phyloP scores from a whole-genome alignment of 1,140 invertebrate species.

The Cydia strobilella region DNA sequence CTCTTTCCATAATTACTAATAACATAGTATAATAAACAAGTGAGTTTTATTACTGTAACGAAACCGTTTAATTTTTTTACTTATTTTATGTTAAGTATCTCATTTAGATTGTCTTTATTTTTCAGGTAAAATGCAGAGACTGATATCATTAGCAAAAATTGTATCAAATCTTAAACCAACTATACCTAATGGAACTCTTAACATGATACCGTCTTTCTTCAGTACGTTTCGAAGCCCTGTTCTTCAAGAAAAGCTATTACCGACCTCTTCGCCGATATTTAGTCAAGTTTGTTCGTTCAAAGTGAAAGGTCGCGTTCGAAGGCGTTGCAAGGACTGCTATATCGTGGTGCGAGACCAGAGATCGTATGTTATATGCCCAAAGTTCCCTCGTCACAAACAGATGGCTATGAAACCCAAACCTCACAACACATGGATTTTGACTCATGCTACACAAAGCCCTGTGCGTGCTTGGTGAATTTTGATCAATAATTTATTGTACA shows the following conservation, averaged over 20 bases:
- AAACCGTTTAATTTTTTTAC: too few species aligned
- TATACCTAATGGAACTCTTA: slow-evolving; percentile 32
- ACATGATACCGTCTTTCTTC: slow-evolving; percentile 42
- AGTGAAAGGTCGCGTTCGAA: slow-evolving; percentile 63
- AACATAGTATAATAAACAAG: neutral
- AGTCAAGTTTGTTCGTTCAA: slow-evolving; percentile 61
- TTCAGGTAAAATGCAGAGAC: slow-evolving; percentile 58
- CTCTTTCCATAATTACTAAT: neutral
- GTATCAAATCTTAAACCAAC: slow-evolving; percentile 34
- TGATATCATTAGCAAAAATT: slow-evolving; percentile 51
- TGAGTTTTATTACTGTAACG: neutral
- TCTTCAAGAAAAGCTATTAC: slow-evolving; percentile 48
- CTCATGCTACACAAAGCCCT: slow-evolving; percentile 85
- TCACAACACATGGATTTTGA: slow-evolving; percentile 86
- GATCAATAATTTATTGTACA: neutral
- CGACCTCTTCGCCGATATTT: slow-evolving; percentile 48
- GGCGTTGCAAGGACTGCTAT: slow-evolving; percentile 88
- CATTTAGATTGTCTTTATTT: slow-evolving; percentile 4
- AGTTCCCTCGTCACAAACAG: slow-evolving; percentile 89
- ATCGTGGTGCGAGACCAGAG: slow-evolving; percentile 85
- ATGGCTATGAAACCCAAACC: slow-evolving; percentile 84
- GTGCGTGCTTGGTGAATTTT: slow-evolving; percentile 81
- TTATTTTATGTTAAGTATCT: slow-evolving; percentile 28
- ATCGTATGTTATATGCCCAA: slow-evolving; percentile 87
- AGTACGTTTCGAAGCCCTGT: slow-evolving; percentile 49